Base-by-base conservation (phyloP, 1,140 invertebrate genomes). In the Vanessa tameamea region DNA sequence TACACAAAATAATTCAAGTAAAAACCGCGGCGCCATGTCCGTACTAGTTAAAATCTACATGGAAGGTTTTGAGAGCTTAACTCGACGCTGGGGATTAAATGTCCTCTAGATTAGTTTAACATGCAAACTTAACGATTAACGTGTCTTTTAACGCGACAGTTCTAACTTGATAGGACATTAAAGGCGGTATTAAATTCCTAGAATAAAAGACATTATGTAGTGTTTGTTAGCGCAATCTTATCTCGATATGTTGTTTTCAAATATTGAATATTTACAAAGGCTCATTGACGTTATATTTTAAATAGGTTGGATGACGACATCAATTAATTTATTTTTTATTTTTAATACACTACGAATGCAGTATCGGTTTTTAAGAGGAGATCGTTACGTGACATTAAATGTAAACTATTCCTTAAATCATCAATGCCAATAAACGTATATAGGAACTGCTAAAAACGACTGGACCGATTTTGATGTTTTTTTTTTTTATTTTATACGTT, bases 21-120 rank as follows among this genome's bases (percentile, higher is more conserved):
- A 59, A 59, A 26, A 26, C 55, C 55, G 55, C 64, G 63, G 63
- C 37, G 70, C 51, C 23, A 51, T 61, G 51, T 16, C 47, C 43
- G 47, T 47, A 16, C 26, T 23, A 61, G 64, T 67, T 68, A 71
- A 71, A 76, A 76, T 59, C 66, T 67, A 57, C 47, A 48, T 55
- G 55, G 67, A 78, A 76, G 77, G 51, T 85, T 80, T 77, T 78
- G 81, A 78, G 77, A 80, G 84, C 80, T 85, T 82, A 82, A 78
- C 82, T 73, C 80, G 76, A 72, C 77, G 77, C 69, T 20, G 51
- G 72, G 83, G 81, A 86, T 88, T 88, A 86, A 78, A 74, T 75
- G 65, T 63, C 72, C 72, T 76, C 76, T 70, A 72, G 69, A 69
- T 66, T 77, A 82, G 76, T 79, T 75, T 73, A 77, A 81, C 78